Percentiles rank a stretch among this genome's conserved stretches.
Evolutionary conservation across 2,113 vertebrate genomes (phyloP).

Genomic region (Hassar affinis): DNA sequence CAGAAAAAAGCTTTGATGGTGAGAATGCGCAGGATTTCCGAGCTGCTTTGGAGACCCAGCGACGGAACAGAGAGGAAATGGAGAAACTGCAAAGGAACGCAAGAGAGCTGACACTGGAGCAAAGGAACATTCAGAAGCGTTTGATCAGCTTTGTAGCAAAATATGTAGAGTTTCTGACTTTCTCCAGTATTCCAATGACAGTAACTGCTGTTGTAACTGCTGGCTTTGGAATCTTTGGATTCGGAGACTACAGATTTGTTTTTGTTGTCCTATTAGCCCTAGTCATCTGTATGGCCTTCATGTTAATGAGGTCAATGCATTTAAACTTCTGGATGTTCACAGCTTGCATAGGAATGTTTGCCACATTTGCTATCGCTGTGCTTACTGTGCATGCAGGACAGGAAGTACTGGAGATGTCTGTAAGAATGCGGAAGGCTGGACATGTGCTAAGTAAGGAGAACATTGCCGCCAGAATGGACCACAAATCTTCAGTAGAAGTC

Average conservation of each 20-base stretch:
- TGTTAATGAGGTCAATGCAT: conserved; percentile 53
- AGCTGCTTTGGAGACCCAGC: conserved; percentile 42
- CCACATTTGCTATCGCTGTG: conserved; percentile 64
- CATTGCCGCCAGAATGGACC: conserved; percentile 52
- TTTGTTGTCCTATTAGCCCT: conserved; percentile 59
- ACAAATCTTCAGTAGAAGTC: conserved; percentile 60
- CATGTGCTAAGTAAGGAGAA: conserved; percentile 40
- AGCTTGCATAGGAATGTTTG: conserved; percentile 66
- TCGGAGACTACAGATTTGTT: conserved; percentile 62
- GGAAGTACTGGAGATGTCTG: conserved; percentile 47
- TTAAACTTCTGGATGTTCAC: conserved; percentile 70
- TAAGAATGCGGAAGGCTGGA: conserved; percentile 48
- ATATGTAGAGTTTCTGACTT: conserved; percentile 66
- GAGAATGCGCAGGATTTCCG: background rate
- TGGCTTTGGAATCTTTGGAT: conserved; percentile 64
- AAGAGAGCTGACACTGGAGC: conserved; percentile 51
- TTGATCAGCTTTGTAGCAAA: conserved; percentile 59
- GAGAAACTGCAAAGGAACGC: conserved; percentile 52
- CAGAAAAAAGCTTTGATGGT: conserved; percentile 1
- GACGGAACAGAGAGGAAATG: conserved; percentile 48
- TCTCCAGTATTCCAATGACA: conserved; percentile 68
- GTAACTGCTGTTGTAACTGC: conserved; percentile 60
- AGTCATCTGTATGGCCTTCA: conserved; percentile 54
- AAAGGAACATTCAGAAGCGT: conserved; percentile 57
- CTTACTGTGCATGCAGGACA: conserved; percentile 68